Percentiles rank a stretch among this genome's conserved stretches.
Conservation (phyloP, 2,113 vertebrate species). For the Myanophis thanlyinensis region DNA sequence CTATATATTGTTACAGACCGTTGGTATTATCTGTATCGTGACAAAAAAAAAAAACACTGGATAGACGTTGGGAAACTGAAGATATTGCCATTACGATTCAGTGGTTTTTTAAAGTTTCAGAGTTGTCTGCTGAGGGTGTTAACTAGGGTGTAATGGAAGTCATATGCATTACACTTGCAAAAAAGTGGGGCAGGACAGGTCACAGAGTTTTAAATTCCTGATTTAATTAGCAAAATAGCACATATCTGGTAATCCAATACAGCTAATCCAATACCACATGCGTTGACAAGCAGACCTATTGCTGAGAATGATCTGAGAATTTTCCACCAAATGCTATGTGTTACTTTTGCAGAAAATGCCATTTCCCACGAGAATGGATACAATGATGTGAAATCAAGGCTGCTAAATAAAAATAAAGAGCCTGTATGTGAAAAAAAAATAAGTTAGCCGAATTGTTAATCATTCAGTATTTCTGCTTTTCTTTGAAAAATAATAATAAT, state of each 20-base stretch:
- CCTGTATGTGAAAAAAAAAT: background rate
- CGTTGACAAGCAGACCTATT: background rate
- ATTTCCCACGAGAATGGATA: background rate
- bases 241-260: background rate
- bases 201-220: background rate
- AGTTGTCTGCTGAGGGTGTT: background rate
- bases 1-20: background rate
- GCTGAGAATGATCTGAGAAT: background rate
- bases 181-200: no score
- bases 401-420: background rate
- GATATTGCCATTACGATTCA: background rate
- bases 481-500: background rate
- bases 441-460: background rate
- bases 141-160: no score
- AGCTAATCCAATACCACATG: background rate
- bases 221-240: background rate
- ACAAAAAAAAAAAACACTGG: background rate
- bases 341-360: background rate
- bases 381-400: background rate
- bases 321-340: background rate
- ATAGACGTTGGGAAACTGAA: background rate
- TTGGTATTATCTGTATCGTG: background rate
- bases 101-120: background rate
- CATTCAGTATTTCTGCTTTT: background rate
- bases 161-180: no score